phyloP scores from a whole-genome alignment of 53 echinoderm and acorn worm species.

The Pentamera pediparva region DNA sequence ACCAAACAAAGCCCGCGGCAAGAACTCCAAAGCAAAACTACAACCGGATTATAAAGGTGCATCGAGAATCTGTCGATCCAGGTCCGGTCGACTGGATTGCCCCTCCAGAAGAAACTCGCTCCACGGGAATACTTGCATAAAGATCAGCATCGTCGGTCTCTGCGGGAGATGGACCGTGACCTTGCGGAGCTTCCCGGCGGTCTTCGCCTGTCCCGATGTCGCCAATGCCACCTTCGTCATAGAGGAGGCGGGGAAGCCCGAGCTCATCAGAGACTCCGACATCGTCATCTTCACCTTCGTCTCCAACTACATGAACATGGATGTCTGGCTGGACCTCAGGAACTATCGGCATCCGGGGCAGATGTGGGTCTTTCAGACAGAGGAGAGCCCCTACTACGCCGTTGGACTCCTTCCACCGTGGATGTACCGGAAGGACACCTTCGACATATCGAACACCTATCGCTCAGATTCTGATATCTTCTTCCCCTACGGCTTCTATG shows the following conservation, averaged over 20 bases:
- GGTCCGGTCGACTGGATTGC: background rate
- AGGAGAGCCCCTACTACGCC: background rate
- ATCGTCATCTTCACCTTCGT: background rate
- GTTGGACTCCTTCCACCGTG: background rate
- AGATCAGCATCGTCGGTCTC: background rate
- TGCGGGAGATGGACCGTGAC: background rate
- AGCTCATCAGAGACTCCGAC: background rate
- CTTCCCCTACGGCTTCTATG: background rate
- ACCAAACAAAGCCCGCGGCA: too few relatives aligned
- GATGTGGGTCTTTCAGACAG: background rate
- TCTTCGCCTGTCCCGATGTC: background rate
- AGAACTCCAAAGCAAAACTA: too few relatives aligned
- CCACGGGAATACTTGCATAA: background rate
- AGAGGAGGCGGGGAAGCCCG: background rate
- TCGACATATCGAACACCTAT: background rate
- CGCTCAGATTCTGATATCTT: background rate
- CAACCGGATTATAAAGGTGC: too few relatives aligned
- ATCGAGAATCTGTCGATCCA: background rate
- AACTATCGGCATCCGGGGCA: background rate
- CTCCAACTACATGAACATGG: background rate
- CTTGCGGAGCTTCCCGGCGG: background rate
- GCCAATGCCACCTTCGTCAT: background rate
- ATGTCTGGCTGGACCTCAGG: background rate
- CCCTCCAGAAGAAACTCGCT: background rate
- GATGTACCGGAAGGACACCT: background rate